A percentile compares a stretch with the other conserved stretches of the same genome.
Conservation (phyloP, 2,888 invertebrate species). For the Sphaerophoria taeniata region DNA sequence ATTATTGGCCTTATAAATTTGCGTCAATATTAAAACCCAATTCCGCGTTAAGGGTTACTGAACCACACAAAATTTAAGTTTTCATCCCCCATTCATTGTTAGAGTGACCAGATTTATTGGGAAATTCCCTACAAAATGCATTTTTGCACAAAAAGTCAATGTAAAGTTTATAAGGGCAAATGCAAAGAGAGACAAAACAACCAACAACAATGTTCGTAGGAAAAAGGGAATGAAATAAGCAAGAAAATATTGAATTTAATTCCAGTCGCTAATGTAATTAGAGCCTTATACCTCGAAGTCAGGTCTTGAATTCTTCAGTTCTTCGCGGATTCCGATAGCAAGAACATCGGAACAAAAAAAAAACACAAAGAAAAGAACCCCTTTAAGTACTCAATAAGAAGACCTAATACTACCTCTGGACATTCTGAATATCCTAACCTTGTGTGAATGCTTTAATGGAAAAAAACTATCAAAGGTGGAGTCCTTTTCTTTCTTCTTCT, state of each 20-base stretch:
- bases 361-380: slow-evolving; percentile 37
- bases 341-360: slow-evolving; percentile 77
- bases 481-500: slow-evolving; percentile 29
- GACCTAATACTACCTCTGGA: slow-evolving; percentile 23
- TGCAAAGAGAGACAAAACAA: neutral
- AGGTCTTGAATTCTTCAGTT: slow-evolving; percentile 78
- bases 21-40: neutral
- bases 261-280: slow-evolving; percentile 81
- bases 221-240: neutral
- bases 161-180: slow-evolving; percentile 22
- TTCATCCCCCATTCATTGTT: neutral
- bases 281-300: slow-evolving; percentile 78
- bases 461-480: slow-evolving; percentile 33
- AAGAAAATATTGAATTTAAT: slow-evolving; percentile 71
- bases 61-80: neutral
- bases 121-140: slow-evolving; percentile 50
- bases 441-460: slow-evolving; percentile 28
- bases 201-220: neutral
- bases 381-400: slow-evolving; percentile 33
- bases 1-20: neutral
- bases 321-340: slow-evolving; percentile 79
- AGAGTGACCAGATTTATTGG: slow-evolving; percentile 45
- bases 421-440: slow-evolving; percentile 40
- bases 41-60: slow-evolving; percentile 5
- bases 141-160: slow-evolving; percentile 57